phyloP scores from a whole-genome alignment of 2,888 invertebrate genomes.

The Leistus spinibarbis region DNA sequence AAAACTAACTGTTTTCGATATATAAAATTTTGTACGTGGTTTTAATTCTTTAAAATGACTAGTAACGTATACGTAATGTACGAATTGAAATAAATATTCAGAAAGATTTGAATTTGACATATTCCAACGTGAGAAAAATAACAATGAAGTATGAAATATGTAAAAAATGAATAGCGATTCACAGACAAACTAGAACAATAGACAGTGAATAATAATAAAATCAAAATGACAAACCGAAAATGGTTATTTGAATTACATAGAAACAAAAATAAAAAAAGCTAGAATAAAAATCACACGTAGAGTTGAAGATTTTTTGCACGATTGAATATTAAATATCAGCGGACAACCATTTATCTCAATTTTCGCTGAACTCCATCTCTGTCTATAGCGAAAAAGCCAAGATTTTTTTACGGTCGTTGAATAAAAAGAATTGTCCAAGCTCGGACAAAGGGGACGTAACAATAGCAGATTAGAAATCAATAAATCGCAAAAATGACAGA shows the following conservation, averaged over 20 bases:
- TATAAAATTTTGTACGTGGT: no score
- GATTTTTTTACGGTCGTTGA: neutral
- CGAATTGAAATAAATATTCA: no score
- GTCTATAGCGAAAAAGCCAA: neutral
- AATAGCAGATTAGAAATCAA: conserved; percentile 11
- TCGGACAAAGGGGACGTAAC: neutral
- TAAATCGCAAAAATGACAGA: conserved; percentile 11
- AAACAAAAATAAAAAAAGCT: neutral
- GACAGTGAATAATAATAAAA: no score
- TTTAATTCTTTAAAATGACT: no score
- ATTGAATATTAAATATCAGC: neutral
- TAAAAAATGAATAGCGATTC: no score
- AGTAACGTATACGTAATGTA: no score
- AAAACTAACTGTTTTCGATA: no score
- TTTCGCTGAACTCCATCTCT: neutral
- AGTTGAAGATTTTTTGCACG: neutral
- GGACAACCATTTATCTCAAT: neutral
- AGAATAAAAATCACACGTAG: neutral
- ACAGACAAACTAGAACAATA: no score
- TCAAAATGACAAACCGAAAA: no score
- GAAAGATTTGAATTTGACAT: no score
- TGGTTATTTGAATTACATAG: neutral
- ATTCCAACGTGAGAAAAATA: no score
- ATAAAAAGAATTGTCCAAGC: neutral
- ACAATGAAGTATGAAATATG: no score